Conservation (phyloP, 30 jellyfish, hydroid and myxozoan genomes). For the Aurelia aurita complex sp. Pacific region DNA sequence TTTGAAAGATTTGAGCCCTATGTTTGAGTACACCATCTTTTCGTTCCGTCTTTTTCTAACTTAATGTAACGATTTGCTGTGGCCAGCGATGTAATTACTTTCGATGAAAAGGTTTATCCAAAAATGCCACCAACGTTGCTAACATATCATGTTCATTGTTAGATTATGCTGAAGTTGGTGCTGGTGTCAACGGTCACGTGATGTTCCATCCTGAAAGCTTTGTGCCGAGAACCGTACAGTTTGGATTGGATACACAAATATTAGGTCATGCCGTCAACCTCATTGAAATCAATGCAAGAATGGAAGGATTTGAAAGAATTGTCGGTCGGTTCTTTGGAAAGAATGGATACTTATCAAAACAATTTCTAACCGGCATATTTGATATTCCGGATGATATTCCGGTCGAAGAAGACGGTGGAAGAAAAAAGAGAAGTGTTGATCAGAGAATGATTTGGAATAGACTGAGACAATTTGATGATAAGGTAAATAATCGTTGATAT, state of each 20-base stretch:
- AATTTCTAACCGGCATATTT: constrained; percentile 52
- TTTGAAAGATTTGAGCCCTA: too few relatives aligned
- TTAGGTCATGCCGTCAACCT: constrained; percentile 86
- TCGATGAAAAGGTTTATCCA: too few relatives aligned
- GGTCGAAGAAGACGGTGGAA: constrained; percentile 20
- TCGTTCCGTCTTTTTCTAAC: too few relatives aligned
- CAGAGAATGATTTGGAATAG: constrained; percentile 5
- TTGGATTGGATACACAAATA: constrained; percentile 62
- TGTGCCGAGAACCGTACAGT: constrained; percentile 78
- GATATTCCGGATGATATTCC: constrained; percentile 55
- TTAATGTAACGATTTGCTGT: too few relatives aligned
- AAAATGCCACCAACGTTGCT: too few relatives aligned
- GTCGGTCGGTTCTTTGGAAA: constrained; percentile 52
- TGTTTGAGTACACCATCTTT: too few relatives aligned
- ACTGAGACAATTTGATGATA: constrained; percentile 23
- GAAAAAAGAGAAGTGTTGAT: constrained; percentile 9
- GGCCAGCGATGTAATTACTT: too few relatives aligned
- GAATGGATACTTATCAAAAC: constrained; percentile 66
- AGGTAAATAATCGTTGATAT: not conserved
- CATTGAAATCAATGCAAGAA: constrained; percentile 76
- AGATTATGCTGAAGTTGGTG: constrained; percentile 78
- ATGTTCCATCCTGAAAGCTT: constrained; percentile 95
- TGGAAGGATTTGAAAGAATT: constrained; percentile 86
- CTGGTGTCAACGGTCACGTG: constrained; percentile 69
- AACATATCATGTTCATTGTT: not conserved